A percentile compares a stretch with the other conserved stretches of the same genome.
phyloP scores from a whole-genome alignment of 2,888 invertebrate species.

The Nemotelus pantherinus region DNA sequence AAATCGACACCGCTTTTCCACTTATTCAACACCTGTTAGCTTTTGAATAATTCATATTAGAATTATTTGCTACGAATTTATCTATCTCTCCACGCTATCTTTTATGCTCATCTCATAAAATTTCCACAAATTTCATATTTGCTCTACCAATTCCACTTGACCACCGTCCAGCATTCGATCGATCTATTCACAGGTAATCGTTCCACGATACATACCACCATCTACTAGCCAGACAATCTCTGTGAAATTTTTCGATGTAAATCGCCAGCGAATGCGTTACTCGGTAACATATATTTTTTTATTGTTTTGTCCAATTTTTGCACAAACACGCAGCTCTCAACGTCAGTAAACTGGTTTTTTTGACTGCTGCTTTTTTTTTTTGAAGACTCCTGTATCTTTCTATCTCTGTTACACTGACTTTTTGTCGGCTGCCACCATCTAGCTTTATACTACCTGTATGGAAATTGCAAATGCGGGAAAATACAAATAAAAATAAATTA shows the following conservation, averaged over 20 bases:
- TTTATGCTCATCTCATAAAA: no score
- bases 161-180: no score
- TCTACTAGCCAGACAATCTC: not conserved
- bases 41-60: no score
- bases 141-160: no score
- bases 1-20: no score
- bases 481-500: not conserved
- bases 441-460: constrained; percentile 6
- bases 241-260: not conserved
- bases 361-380: not conserved
- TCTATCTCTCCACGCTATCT: no score
- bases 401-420: not conserved
- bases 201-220: no score
- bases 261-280: not conserved
- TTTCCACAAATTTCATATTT: no score
- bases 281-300: constrained; percentile 12
- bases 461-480: not conserved
- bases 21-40: no score
- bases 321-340: not conserved
- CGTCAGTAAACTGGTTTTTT: constrained; percentile 18
- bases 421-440: not conserved
- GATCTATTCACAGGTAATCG: no score
- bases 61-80: no score
- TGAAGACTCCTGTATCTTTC: not conserved
- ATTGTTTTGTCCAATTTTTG: constrained; percentile 8